A percentile compares a stretch with the other conserved stretches of the same genome.
Evolutionary conservation across 92 coral and sea anemone species (phyloP).

Genomic region (Isaurus tuberculatus): DNA sequence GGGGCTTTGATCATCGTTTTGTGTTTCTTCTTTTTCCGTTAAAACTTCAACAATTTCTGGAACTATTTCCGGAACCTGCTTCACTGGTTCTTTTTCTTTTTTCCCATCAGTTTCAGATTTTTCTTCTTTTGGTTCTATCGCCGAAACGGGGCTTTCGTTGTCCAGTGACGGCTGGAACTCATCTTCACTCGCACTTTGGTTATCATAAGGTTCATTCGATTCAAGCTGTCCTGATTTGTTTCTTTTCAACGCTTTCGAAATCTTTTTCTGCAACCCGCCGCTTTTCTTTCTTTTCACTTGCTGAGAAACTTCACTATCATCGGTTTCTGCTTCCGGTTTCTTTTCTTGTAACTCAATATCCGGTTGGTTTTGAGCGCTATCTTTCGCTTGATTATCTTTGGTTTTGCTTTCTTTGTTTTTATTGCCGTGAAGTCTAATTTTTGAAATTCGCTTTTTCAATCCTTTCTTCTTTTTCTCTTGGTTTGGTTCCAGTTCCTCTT

Average conservation of each 20-base stretch:
- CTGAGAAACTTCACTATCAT: constrained; percentile 14
- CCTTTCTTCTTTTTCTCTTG: constrained; percentile 35
- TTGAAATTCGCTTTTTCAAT: constrained; percentile 35
- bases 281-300: constrained; percentile 41
- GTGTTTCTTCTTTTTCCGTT: constrained; percentile 3
- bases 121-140: background rate
- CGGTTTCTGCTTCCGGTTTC: constrained; percentile 15
- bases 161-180: background rate
- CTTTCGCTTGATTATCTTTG: constrained; percentile 14
- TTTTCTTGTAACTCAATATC: background rate
- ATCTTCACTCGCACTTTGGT: constrained; percentile 39
- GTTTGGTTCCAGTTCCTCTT: constrained; percentile 20
- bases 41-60: constrained; percentile 28
- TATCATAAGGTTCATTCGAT: constrained; percentile 11
- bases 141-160: background rate
- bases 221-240: constrained; percentile 39
- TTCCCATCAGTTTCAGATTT: background rate
- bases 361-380: constrained; percentile 3
- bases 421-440: constrained; percentile 23
- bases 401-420: constrained; percentile 12
- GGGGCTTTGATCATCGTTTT: background rate
- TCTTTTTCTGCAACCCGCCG: constrained; percentile 36
- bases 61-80: background rate
- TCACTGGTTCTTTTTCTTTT: background rate
- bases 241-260: constrained; percentile 31